Evolutionary conservation across 1,140 invertebrate species (phyloP), one percentile per base, ranked within the genome.

Genomic region (Cydia splendana): DNA sequence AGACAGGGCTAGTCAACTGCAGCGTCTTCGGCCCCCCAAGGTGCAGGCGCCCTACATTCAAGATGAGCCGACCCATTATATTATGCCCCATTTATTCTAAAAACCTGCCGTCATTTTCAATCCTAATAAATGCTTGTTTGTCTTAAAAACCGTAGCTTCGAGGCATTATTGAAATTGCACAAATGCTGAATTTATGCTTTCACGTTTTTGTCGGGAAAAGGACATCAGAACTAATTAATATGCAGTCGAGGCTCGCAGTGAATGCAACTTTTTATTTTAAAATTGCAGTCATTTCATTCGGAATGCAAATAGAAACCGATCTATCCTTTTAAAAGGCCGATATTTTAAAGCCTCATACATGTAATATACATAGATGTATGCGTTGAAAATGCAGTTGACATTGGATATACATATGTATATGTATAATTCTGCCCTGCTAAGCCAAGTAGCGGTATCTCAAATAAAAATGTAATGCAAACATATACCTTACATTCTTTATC

Each of bases 31-130:
- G 20, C 57, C 9, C 38, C 38, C 38, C 2, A 4, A 24, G 57
- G 57, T 62, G 57, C 57, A 62, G 53, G 20, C 20, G 57, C 9
- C 57, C 57, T 62, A 53, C 20, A 62, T 62, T 62, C 20, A 18
- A 62, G 57, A 62, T 62, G 18, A 62, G 18, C 57, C 5, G 18
- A 24, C n/a, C 18, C 18, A 18, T 62, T 20, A 24, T 10, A 24
- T 24, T 62, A n/a, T 62, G 57, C 57, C 57, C 57, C 18, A 24
- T 24, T 62, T 62, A 24, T 20, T 62, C 20, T 4, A 62, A 62
- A 62, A 62, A 18, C 18, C 57, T 10, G 57, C 51, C 0, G 0
- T 10, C 20, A 4, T 62, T 62, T 24, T 62, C 20, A 12, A 24
- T 1, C 2, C 57, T 18, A 57, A 57, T 15, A 57, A 57, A 57